These are phyloP conservation scores for Nasonia giraulti DNA, from an alignment of 1,140 invertebrate genomes.

Conservation along the genomic window DNA sequence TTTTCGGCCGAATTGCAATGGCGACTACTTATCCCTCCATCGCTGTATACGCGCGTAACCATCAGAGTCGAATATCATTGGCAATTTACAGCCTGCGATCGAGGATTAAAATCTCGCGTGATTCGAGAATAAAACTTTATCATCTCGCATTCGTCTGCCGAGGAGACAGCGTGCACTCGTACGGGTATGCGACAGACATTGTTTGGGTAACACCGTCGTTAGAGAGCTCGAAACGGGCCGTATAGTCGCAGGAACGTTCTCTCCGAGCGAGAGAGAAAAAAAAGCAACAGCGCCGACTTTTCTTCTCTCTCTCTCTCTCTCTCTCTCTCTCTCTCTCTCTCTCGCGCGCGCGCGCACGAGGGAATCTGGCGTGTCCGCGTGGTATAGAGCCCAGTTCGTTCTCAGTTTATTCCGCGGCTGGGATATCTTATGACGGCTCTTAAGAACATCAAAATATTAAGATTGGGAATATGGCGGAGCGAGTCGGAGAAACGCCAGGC, in stretches of 20 bases:
- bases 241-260: not conserved
- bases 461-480: constrained; percentile 42
- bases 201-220: constrained; percentile 46
- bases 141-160: not conserved
- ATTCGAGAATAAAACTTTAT: constrained; percentile 13
- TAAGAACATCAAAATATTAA: constrained; percentile 55
- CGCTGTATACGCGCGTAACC: no score
- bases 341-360: no score
- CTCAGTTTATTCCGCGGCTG: constrained; percentile 33
- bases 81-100: constrained; percentile 28
- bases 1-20: constrained; percentile 7
- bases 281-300: not conserved
- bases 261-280: not conserved
- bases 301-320: not conserved
- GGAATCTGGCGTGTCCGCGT: constrained; percentile 22
- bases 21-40: not conserved
- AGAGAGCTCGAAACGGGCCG: constrained; percentile 18
- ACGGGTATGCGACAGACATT: constrained; percentile 21
- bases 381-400: constrained; percentile 12
- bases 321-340: not conserved
- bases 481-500: not conserved
- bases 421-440: constrained; percentile 53
- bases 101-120: constrained; percentile 33
- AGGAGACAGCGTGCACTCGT: no score
- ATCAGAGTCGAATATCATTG: constrained; percentile 39